Conservation (phyloP, 1,140 invertebrate genomes). For the Zaprionus tsacasi region DNA sequence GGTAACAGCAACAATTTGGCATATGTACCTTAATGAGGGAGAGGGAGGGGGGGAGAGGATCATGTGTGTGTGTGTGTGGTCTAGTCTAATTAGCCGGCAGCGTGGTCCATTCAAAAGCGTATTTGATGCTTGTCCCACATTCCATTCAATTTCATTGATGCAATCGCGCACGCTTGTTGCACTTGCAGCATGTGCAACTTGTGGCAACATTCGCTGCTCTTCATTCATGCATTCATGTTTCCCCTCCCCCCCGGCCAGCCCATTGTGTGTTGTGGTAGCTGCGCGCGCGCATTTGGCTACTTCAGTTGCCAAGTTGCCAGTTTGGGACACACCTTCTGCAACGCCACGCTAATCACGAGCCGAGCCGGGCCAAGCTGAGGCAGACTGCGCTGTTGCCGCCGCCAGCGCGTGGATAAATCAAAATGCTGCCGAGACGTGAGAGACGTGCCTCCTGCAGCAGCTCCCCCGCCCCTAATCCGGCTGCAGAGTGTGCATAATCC, state of each 20-base stretch:
- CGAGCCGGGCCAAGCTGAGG: background rate
- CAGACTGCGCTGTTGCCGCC: conserved; percentile 17
- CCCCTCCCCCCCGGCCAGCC: background rate
- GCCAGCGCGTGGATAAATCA: conserved; percentile 79
- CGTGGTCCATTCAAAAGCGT: conserved; percentile 62
- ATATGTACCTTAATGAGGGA: background rate
- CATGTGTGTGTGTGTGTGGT: conserved; percentile 57
- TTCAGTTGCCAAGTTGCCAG: conserved; percentile 74
- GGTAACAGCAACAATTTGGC: conserved; percentile 12
- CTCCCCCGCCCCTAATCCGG: conserved; percentile 10
- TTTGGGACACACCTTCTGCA: conserved; percentile 77
- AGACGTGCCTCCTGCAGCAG: background rate
- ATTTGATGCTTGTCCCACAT: conserved; percentile 69
- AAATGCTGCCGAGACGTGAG: conserved; percentile 72
- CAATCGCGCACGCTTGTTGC: conserved; percentile 44
- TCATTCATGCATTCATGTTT: conserved; percentile 58
- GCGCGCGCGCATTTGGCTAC: conserved; percentile 67
- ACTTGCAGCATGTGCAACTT: background rate
- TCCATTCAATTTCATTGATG: conserved; percentile 75
- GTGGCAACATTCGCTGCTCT: conserved; percentile 25
- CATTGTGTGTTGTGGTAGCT: conserved; percentile 47
- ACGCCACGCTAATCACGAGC: conserved; percentile 78
- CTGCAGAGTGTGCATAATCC: conserved; percentile 69
- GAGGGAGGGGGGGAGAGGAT: conserved; percentile 10
- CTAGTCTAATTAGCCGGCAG: conserved; percentile 65